A percentile compares a stretch with the other conserved stretches of the same genome.
phyloP scores from a whole-genome alignment of 2,888 invertebrate genomes.

The Megaustenia siamemsis region DNA sequence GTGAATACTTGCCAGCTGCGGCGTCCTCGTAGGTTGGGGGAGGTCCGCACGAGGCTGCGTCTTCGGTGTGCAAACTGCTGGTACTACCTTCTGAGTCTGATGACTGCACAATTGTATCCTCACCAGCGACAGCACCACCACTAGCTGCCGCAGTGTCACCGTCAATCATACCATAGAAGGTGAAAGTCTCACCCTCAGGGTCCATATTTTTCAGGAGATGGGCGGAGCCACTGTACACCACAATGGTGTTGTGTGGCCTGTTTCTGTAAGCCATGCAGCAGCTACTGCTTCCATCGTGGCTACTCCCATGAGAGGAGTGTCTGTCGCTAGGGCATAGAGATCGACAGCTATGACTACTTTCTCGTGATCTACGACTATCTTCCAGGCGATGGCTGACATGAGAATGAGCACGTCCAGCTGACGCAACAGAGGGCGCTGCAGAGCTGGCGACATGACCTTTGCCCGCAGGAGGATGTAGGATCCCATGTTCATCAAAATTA shows the following conservation, averaged over 20 bases:
- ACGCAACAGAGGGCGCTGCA: not conserved
- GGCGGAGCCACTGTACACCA: not conserved
- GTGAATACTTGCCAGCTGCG: not conserved
- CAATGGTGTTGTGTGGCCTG: not conserved
- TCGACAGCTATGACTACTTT: constrained; percentile 15
- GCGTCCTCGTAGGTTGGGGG: constrained; percentile 50
- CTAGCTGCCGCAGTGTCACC: constrained; percentile 5
- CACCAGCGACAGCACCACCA: not conserved
- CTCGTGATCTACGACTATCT: constrained; percentile 38
- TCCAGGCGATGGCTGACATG: not conserved
- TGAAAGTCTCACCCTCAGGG: constrained; percentile 27
- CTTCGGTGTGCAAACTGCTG: not conserved
- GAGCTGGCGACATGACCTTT: not conserved
- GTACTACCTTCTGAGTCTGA: too few species aligned
- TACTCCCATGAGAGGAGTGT: constrained; percentile 20
- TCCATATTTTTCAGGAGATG: not conserved
- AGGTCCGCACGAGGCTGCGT: not conserved
- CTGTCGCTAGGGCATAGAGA: constrained; percentile 12
- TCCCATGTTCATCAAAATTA: constrained; percentile 40
- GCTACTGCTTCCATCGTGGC: not conserved
- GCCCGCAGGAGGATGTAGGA: constrained; percentile 35
- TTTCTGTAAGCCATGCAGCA: constrained; percentile 13
- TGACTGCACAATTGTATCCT: not conserved
- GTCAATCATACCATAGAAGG: constrained; percentile 50
- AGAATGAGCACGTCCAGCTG: not conserved